Conservation (phyloP, 2,797 vertebrate species). For the Schizopygopsis malacanthus region DNA sequence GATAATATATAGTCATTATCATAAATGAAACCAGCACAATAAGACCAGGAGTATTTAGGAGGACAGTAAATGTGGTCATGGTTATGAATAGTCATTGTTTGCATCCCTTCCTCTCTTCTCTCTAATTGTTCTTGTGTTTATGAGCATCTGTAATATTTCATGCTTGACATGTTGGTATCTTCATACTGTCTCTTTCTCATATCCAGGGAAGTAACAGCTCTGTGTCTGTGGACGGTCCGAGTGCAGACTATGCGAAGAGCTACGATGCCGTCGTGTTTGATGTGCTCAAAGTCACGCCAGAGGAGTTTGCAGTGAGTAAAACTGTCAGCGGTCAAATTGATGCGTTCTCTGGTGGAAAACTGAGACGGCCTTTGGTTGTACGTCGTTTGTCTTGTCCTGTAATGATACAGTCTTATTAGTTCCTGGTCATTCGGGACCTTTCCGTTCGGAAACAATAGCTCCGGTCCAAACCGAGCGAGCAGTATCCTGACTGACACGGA, state of each 20-base stretch:
- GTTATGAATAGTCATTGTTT: background rate
- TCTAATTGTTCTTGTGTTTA: background rate
- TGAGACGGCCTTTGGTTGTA: background rate
- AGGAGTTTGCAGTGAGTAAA: conserved; percentile 93
- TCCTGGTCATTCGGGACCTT: background rate
- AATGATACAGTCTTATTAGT: conserved; percentile 1
- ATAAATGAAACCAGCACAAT: background rate
- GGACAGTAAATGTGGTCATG: background rate
- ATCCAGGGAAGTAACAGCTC: conserved; percentile 86
- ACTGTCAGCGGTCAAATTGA: background rate
- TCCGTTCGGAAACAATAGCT: background rate
- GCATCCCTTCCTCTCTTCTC: background rate
- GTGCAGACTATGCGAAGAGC: conserved; percentile 91
- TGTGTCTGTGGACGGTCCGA: conserved; percentile 89
- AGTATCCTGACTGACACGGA: background rate
- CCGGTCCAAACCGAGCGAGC: background rate
- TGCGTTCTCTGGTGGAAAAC: conserved; percentile 1
- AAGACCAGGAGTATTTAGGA: background rate
- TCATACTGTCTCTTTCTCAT: background rate
- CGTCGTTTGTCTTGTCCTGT: background rate
- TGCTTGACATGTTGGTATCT: background rate
- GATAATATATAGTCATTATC: background rate
- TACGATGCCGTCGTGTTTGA: conserved; percentile 95
- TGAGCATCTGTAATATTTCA: background rate
- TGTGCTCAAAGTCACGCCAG: conserved; percentile 94